A percentile compares a stretch with the other conserved stretches of the same genome.
phyloP scores from a whole-genome alignment of 2,797 vertebrate species.

The Oreochromis mossambicus region DNA sequence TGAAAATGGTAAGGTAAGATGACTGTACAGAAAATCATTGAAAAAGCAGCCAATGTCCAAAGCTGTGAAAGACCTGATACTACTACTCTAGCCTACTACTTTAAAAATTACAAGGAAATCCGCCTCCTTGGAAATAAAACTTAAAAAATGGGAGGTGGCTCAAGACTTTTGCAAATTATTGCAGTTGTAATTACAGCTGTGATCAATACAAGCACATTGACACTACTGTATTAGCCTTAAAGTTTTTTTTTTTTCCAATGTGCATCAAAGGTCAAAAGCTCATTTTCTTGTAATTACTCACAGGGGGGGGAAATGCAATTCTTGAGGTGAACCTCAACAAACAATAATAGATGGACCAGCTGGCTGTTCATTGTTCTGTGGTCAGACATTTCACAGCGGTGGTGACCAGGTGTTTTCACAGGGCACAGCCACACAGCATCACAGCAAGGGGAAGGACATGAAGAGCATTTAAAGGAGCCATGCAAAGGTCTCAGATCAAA shows the following conservation, averaged over 20 bases:
- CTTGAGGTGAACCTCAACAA: conserved; percentile 73
- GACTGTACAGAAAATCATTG: background rate
- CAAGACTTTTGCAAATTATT: background rate
- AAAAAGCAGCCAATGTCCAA: background rate
- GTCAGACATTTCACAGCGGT: conserved; percentile 51
- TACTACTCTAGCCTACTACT: background rate
- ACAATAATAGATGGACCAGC: conserved; percentile 78
- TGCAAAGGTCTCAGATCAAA: conserved; percentile 11
- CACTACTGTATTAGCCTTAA: conserved; percentile 58
- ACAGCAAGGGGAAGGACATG: conserved; percentile 45
- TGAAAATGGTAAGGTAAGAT: background rate
- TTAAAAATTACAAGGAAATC: background rate
- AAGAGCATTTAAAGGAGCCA: conserved; percentile 46
- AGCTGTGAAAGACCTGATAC: background rate
- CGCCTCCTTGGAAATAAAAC: background rate
- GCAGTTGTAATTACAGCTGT: conserved; percentile 58
- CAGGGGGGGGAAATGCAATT: conserved; percentile 46
- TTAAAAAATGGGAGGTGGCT: background rate
- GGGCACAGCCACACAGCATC: conserved; percentile 62
- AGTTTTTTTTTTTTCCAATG: conserved; percentile 70
- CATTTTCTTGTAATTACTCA: conserved; percentile 78
- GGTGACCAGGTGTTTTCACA: conserved; percentile 73
- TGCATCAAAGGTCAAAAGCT: conserved; percentile 80
- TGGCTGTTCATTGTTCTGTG: conserved; percentile 76
- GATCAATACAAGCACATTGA: conserved; percentile 67